Base-by-base conservation (phyloP, 1,140 invertebrate genomes). In the Nasonia giraulti region DNA sequence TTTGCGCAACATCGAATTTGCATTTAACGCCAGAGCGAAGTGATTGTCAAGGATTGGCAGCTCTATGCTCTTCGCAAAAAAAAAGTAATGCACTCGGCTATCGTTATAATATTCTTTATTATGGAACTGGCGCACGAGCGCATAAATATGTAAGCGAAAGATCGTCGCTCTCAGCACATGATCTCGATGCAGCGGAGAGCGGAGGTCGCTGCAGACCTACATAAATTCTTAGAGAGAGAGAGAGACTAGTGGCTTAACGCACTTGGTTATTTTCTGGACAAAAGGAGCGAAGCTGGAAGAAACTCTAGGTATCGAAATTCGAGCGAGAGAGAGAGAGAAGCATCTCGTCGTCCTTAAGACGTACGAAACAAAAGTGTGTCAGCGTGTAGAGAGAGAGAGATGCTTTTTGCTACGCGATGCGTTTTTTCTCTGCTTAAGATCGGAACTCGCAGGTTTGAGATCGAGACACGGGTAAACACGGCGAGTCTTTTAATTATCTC, bases 131-230 rank as follows among this genome's bases (percentile, higher is more conserved):
- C 83, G 83, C 83, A 80, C 83, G 83, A 69, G 33, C n/a, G 78
- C 73, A 80, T 76, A 85, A 75, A 85, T 75, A 75, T 74, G 27
- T 17, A 44, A 3, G 40, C 44, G 6, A 20, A 74, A 69, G 82
- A 77, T 83, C 74, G 40, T 69, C 76, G 82, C 17, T 20, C 40
- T 62, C 14, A 7, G 66, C 17, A 55, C 27, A 27, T 7, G 31
- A 55, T 84, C 76, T 71, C 76, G 82, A 79, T 83, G 47, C 27
- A n/a, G 84, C 27, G 33, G 84, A 87, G 86, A 89, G 23, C 47
- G 50, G 87, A 84, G 88, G 82, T 86, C 84, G 75, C n/a, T 85
- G 71, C 50, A 86, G 86, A 88, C 87, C 88, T 89, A 89, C 83
- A 89, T 90, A 90, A 82, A 86, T 33, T 83, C 82, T 47, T 37